Evolutionary conservation across 2,113 vertebrate genomes (phyloP).

Genomic region (Equus przewalskii): DNA sequence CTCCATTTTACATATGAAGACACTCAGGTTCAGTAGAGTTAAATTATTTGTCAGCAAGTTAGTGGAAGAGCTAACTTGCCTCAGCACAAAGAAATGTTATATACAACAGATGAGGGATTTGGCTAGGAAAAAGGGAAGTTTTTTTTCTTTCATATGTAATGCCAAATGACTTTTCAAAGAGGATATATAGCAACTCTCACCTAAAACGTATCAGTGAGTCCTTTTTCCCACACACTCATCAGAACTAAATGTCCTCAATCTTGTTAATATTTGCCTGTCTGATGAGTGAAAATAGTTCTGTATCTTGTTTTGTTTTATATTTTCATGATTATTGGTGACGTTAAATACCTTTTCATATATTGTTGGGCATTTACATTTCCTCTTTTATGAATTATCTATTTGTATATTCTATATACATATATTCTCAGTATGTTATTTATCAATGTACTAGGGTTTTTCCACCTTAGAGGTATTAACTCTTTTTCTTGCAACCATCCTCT

Average conservation of each 20-base stretch:
- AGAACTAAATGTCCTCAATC: not conserved
- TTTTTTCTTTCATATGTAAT: not conserved
- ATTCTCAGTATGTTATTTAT: not conserved
- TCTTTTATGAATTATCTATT: not conserved
- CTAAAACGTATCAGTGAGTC: not conserved
- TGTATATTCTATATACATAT: not conserved
- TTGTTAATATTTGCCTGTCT: not conserved
- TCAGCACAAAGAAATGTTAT: constrained; percentile 1
- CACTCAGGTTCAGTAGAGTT: not conserved
- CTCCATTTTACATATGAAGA: not conserved
- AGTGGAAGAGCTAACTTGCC: not conserved
- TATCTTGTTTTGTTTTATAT: not conserved
- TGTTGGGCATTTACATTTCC: not conserved
- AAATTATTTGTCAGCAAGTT: not conserved
- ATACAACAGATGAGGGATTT: not conserved
- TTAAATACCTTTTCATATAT: not conserved
- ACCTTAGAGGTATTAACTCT: not conserved
- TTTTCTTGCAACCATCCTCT: not conserved
- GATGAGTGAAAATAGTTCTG: not conserved
- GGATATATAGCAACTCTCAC: not conserved
- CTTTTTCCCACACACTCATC: not conserved
- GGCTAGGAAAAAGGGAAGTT: not conserved
- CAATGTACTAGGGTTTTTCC: not conserved
- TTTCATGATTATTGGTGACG: not conserved
- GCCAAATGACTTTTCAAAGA: constrained; percentile 11